Conservation (phyloP, 2,888 invertebrate species). For the Melitaea athalia region DNA sequence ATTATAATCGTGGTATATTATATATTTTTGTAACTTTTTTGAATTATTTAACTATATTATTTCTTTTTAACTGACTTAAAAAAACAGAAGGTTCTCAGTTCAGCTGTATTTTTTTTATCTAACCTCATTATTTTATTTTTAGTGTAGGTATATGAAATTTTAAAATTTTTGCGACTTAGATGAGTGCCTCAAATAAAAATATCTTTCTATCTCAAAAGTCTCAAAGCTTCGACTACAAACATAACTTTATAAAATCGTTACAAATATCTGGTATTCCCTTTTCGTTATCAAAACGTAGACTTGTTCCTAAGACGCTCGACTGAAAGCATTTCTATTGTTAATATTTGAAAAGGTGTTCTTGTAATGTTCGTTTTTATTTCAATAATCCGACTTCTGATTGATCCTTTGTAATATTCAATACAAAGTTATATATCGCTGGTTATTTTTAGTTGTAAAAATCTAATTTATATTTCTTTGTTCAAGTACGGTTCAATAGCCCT, state of each 20-base stretch:
- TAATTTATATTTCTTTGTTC: too few relatives aligned
- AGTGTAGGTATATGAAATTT: too few relatives aligned
- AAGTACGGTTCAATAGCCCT: too few relatives aligned
- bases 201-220: background rate
- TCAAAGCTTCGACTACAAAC: background rate
- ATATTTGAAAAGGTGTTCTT: conserved; percentile 15
- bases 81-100: too few relatives aligned
- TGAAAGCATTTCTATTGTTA: conserved; percentile 13
- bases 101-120: too few relatives aligned
- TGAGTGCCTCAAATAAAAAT: too few relatives aligned
- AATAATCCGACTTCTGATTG: conserved; percentile 1
- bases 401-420: background rate
- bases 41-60: too few relatives aligned
- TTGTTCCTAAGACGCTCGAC: conserved; percentile 10
- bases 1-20: too few relatives aligned
- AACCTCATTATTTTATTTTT: too few relatives aligned
- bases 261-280: conserved; percentile 6
- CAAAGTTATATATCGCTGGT: background rate
- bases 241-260: conserved; percentile 6
- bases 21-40: too few relatives aligned
- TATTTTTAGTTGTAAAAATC: background rate
- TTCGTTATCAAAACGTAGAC: conserved; percentile 18
- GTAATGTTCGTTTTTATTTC: conserved; percentile 2
- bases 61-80: too few relatives aligned
- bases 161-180: too few relatives aligned